These are phyloP conservation scores for Sebastes flavidus DNA, from an alignment of 2,797 vertebrate species.

Conservation along the genomic window DNA sequence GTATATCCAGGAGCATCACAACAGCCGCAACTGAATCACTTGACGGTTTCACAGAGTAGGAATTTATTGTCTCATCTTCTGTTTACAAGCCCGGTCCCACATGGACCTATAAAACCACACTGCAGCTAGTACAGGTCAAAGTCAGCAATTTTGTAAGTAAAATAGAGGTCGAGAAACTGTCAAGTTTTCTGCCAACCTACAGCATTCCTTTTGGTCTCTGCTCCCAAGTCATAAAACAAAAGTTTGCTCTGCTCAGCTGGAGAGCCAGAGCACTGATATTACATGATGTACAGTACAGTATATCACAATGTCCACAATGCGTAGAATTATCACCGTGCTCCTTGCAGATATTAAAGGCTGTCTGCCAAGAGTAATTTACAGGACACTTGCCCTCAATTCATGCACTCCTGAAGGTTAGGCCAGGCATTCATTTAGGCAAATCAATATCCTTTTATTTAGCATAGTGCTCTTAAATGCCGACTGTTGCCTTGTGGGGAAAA, in stretches of 20 bases:
- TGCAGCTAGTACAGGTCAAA: constrained; percentile 66
- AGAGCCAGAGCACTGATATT: background rate
- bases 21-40: constrained; percentile 58
- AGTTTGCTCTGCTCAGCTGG: constrained; percentile 31
- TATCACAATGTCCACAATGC: background rate
- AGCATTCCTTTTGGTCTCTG: constrained; percentile 42
- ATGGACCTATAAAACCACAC: constrained; percentile 66
- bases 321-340: background rate
- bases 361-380: constrained; percentile 48
- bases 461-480: constrained; percentile 68
- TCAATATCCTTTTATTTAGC: constrained; percentile 72
- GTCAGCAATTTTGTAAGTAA: constrained; percentile 76
- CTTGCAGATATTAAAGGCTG: constrained; percentile 19
- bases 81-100: constrained; percentile 69
- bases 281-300: constrained; percentile 10
- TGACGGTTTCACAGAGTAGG: constrained; percentile 72
- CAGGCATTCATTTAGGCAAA: constrained; percentile 57
- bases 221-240: constrained; percentile 56
- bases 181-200: constrained; percentile 58
- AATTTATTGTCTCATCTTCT: constrained; percentile 76
- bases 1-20: constrained; percentile 59
- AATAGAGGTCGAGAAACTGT: constrained; percentile 65
- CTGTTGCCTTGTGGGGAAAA: constrained; percentile 55
- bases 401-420: constrained; percentile 62
- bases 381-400: constrained; percentile 46